Evolutionary conservation across 2,888 invertebrate species (phyloP), one percentile per base, ranked within the genome.

Genomic region (Stomorhina lunata): DNA sequence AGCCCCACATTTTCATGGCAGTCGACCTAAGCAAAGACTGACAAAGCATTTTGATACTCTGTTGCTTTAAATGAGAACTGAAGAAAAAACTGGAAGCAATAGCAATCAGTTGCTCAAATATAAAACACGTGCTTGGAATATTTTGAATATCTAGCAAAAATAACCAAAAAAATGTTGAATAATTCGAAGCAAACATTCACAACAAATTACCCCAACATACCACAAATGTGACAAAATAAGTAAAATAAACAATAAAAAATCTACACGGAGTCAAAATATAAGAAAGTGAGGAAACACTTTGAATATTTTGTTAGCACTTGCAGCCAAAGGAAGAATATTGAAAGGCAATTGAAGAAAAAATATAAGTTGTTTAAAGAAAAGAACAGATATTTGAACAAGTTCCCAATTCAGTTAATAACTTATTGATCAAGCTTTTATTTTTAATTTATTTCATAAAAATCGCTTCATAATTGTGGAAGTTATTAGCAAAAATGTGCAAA

Each of bases 201-300:
- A 65, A 59, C 32, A 76, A 81, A 76, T 72, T 43, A 63, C 72
- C n/a, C n/a, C 71, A 59, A 59, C 65, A 71, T 72, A 43, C 71
- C 71, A 66, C 77, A 77, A 81, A 77, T 77, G 76, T 80, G 80
- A 76, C 80, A 80, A 76, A 69, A 59, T 71, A 71, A 71, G 71
- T 76, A 40, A 71, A 57, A 75, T 25, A 75, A 29, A 20, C 4
- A 43, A 27, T 25, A 10, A 27, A 10, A 37, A 12, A 53, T 22
- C n/a, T 6, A 37, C 29, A 1, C 12, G 17, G 5, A 27, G 32
- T 5, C 4, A 25, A 0, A 12, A 25, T n/a, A 6, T 45, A 15
- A 45, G 10, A 59, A 25, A 29, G 2, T 2, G 34, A 27, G 15
- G 22, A 20, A 34, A 50, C n/a, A 63, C 40, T 73, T 34, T 43